Conservation (phyloP, 2,113 vertebrate species). For the Sylvilagus bachmani region DNA sequence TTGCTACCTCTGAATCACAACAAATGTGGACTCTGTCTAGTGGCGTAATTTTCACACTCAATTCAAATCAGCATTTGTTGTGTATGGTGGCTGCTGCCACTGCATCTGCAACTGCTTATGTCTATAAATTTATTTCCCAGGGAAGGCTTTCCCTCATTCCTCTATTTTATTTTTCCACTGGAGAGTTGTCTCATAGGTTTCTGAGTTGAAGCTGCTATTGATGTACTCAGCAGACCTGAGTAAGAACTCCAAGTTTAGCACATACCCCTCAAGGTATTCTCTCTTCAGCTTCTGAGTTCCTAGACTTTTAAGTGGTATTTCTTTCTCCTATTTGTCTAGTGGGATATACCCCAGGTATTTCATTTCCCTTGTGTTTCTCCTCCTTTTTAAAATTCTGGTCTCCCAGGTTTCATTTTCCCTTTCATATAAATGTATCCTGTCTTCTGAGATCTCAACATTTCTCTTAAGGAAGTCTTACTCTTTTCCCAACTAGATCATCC, state of each 20-base stretch:
- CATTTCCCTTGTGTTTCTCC: background rate
- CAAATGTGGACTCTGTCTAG: background rate
- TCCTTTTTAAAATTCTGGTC: background rate
- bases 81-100: background rate
- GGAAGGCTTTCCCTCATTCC: background rate
- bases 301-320: background rate
- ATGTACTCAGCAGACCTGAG: background rate
- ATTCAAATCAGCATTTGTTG: background rate
- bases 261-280: background rate
- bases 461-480: background rate
- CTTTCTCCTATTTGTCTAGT: background rate
- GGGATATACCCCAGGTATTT: background rate
- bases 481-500: background rate
- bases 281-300: background rate
- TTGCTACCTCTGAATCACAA: background rate
- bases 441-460: background rate
- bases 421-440: background rate
- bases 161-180: constrained; percentile 7
- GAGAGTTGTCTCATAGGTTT: background rate
- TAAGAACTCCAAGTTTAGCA: background rate
- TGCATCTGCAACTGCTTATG: background rate
- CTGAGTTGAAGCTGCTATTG: background rate
- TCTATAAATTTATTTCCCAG: background rate
- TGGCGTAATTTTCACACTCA: background rate
- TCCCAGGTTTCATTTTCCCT: background rate